Evolutionary conservation across 2,888 invertebrate genomes (phyloP).

Genomic region (Sycophila texana): DNA sequence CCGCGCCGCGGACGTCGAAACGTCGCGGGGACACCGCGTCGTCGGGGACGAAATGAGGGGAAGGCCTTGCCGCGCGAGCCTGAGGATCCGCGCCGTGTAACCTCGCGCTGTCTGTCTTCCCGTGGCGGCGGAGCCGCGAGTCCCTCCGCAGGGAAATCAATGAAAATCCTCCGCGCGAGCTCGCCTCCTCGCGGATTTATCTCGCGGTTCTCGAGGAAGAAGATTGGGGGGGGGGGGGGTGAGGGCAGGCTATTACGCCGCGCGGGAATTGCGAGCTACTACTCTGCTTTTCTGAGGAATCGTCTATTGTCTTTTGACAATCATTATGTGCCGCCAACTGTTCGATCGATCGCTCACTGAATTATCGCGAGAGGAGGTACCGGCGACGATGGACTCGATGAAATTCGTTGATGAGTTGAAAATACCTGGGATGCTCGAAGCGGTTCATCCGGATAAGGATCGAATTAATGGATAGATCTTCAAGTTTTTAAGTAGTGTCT

Average conservation of each 20-base stretch:
- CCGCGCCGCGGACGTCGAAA: constrained; percentile 39
- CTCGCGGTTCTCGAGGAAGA: constrained; percentile 4
- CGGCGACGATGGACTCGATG: too few species aligned
- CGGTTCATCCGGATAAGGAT: too few species aligned
- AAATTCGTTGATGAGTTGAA: too few species aligned
- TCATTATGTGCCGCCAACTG: constrained; percentile 32
- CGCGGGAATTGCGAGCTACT: constrained; percentile 39
- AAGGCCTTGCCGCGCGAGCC: too few species aligned
- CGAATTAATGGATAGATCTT: too few species aligned
- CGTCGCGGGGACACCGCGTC: constrained; percentile 15
- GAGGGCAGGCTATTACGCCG: constrained; percentile 35
- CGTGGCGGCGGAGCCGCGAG: not conserved
- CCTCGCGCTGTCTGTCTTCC: constrained; percentile 26
- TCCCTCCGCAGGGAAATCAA: constrained; percentile 56
- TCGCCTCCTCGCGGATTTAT: constrained; percentile 44
- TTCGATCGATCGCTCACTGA: constrained; percentile 13
- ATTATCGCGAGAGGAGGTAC: constrained; percentile 16
- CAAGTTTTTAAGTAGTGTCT: too few species aligned
- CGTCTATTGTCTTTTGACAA: constrained; percentile 51
- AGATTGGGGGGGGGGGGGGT: not conserved
- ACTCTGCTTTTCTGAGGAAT: constrained; percentile 40
- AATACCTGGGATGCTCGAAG: too few species aligned
- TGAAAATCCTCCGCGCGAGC: constrained; percentile 49
- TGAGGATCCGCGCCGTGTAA: constrained; percentile 1
- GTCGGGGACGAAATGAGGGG: constrained; percentile 40